phyloP scores from a whole-genome alignment of 92 coral and sea anemone genomes.

The Umimayanthus kanabou region DNA sequence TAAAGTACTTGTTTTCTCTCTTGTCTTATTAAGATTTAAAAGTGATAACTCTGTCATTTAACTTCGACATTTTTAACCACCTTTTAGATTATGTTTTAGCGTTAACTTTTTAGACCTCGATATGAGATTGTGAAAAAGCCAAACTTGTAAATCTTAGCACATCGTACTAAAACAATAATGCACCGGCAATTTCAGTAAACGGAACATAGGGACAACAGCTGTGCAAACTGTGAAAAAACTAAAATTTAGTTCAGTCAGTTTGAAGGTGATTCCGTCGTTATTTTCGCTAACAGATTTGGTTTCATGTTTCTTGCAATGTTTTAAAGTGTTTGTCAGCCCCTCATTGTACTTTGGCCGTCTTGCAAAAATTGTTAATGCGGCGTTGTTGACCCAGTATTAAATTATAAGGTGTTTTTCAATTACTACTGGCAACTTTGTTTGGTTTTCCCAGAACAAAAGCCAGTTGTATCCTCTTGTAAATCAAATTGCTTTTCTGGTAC shows the following conservation, averaged over 20 bases:
- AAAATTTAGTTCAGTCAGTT: neutral
- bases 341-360: neutral
- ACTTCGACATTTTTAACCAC: neutral
- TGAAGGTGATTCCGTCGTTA: neutral
- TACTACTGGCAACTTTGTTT: constrained; percentile 32
- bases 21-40: no score
- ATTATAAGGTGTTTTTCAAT: constrained; percentile 25
- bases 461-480: constrained; percentile 16
- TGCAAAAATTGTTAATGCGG: constrained; percentile 1
- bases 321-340: neutral
- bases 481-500: neutral
- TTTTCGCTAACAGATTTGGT: neutral
- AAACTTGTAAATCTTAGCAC: neutral
- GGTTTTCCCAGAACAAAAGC: constrained; percentile 20
- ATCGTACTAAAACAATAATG: neutral
- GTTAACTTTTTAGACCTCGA: neutral
- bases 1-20: no score
- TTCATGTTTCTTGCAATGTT: neutral
- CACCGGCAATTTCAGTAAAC: neutral
- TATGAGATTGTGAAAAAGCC: neutral
- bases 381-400: constrained; percentile 26
- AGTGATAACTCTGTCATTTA: no score
- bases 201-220: neutral
- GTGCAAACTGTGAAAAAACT: neutral
- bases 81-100: no score